These are phyloP conservation scores for Thecophora atra DNA, from an alignment of 2,888 invertebrate genomes.

Conservation along the genomic window DNA sequence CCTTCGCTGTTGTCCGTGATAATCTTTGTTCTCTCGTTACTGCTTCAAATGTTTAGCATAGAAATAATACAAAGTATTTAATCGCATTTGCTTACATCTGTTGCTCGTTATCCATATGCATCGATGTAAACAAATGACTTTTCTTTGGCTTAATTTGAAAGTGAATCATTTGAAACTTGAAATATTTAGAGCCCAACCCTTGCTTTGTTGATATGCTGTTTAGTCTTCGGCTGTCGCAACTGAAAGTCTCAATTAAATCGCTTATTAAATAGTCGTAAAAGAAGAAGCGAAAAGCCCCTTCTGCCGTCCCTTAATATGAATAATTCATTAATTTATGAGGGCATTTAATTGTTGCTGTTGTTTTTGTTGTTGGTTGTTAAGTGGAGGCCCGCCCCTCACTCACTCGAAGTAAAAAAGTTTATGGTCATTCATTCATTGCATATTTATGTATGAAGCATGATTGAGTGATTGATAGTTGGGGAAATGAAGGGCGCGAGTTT, in stretches of 20 bases:
- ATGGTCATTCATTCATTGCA: background rate
- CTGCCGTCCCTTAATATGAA: slow-evolving; percentile 24
- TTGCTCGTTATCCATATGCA: background rate
- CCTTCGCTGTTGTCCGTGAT: no score
- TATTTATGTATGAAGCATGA: background rate
- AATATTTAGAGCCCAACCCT: slow-evolving; percentile 25
- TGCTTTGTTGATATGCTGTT: background rate
- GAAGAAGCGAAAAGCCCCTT: background rate
- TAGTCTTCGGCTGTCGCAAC: background rate
- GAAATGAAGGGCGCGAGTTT: no score
- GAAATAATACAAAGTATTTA: background rate
- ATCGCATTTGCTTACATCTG: background rate
- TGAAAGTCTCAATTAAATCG: slow-evolving; percentile 20
- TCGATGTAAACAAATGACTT: background rate
- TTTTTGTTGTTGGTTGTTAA: background rate
- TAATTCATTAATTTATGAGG: slow-evolving; percentile 37
- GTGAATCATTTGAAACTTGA: background rate
- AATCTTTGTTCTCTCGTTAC: no score
- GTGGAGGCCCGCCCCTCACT: background rate
- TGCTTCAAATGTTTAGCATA: no score
- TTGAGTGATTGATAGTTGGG: background rate
- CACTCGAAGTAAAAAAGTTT: background rate
- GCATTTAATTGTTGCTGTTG: slow-evolving; percentile 10
- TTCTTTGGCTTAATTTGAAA: background rate
- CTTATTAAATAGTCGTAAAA: background rate